These are phyloP conservation scores for Agrotis ipsilon DNA, from an alignment of 2,888 invertebrate species.

Conservation along the genomic window DNA sequence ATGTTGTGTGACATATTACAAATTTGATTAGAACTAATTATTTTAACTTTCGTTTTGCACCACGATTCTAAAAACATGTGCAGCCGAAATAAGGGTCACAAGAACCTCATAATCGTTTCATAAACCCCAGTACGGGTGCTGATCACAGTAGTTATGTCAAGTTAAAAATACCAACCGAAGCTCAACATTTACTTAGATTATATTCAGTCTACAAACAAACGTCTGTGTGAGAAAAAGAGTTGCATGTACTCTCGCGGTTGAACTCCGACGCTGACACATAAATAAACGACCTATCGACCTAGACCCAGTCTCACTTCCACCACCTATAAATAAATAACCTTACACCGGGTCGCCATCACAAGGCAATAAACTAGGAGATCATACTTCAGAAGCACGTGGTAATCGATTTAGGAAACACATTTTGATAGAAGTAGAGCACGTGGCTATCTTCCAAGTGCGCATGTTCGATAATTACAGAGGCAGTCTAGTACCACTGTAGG, in stretches of 20 bases:
- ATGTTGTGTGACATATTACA: too few species aligned
- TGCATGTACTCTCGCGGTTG: neutral
- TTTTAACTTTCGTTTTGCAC: too few species aligned
- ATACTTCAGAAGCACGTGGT: slow-evolving; percentile 13
- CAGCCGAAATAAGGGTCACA: too few species aligned
- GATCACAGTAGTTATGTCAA: too few species aligned
- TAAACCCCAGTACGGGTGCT: too few species aligned
- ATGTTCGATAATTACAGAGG: slow-evolving; percentile 51
- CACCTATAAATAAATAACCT: slow-evolving; percentile 35
- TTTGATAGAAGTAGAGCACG: slow-evolving; percentile 12
- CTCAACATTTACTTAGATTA: too few species aligned
- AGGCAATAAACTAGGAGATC: slow-evolving; percentile 37
- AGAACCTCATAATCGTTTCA: too few species aligned
- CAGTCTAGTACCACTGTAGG: neutral
- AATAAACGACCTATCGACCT: slow-evolving; percentile 29
- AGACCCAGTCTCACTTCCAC: slow-evolving; percentile 13
- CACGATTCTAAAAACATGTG: too few species aligned
- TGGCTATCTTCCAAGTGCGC: slow-evolving; percentile 30
- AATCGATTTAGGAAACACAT: neutral
- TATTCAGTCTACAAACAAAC: too few species aligned
- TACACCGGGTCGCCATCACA: slow-evolving; percentile 28
- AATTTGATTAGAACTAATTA: too few species aligned
- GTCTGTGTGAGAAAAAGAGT: too few species aligned
- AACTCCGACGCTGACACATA: neutral
- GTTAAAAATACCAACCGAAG: too few species aligned